These are phyloP conservation scores for Sparus aurata DNA, from an alignment of 2,797 vertebrate species.

Conservation along the genomic window DNA sequence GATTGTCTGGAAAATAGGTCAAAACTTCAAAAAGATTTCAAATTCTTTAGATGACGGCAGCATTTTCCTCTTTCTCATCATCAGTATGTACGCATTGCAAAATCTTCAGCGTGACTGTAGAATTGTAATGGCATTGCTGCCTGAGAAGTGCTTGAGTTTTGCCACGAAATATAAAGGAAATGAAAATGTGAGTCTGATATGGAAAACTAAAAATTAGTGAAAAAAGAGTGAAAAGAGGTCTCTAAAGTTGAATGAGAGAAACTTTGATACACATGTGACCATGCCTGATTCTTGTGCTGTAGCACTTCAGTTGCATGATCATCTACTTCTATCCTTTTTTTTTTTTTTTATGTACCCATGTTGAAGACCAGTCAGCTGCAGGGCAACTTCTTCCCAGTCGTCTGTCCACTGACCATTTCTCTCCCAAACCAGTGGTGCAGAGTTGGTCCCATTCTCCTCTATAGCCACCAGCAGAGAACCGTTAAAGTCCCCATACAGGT, in stretches of 20 bases:
- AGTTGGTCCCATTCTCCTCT: slow-evolving; percentile 79
- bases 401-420: slow-evolving; percentile 83
- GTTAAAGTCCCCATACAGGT: slow-evolving; percentile 88
- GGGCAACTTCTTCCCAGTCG: slow-evolving; percentile 87
- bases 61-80: neutral
- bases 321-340: neutral
- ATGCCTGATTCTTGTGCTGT: neutral
- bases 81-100: neutral
- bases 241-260: neutral
- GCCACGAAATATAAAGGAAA: neutral
- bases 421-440: slow-evolving; percentile 84
- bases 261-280: neutral
- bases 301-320: neutral
- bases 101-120: too few species aligned
- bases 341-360: slow-evolving; percentile 74
- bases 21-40: neutral
- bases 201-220: too few species aligned
- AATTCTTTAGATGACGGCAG: neutral
- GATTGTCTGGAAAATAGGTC: neutral
- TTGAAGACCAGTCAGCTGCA: slow-evolving; percentile 85
- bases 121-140: neutral
- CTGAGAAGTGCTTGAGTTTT: neutral
- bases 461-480: slow-evolving; percentile 88
- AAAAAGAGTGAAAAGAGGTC: neutral
- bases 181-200: neutral